Conservation (phyloP, 2,888 invertebrate species). For the Halictus ligatus region DNA sequence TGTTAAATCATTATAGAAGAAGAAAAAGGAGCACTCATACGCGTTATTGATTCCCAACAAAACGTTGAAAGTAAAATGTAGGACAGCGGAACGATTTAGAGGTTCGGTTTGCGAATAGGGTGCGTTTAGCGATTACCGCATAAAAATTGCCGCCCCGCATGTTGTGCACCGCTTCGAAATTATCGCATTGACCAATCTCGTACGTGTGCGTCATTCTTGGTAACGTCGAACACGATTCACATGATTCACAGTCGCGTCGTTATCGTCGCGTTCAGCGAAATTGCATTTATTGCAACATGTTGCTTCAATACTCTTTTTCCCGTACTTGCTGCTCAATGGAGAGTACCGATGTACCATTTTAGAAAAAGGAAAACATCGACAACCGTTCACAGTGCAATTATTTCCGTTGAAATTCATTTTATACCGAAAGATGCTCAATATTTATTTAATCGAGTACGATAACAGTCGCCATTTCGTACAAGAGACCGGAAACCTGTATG, state of each 20-base stretch:
- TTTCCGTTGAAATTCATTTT: too few species aligned
- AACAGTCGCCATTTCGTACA: too few species aligned
- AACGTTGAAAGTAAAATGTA: not conserved
- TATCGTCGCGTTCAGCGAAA: constrained; percentile 6
- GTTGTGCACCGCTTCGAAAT: not conserved
- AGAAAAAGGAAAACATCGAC: not conserved
- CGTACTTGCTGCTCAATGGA: not conserved
- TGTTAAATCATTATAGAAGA: not conserved
- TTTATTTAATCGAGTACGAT: too few species aligned
- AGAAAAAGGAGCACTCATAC: not conserved
- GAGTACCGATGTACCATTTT: not conserved
- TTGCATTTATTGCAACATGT: not conserved
- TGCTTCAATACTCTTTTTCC: not conserved
- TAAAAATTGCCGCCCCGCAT: not conserved
- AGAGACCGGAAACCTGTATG: too few species aligned
- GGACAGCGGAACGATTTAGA: not conserved
- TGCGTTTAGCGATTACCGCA: not conserved
- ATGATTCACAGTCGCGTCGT: constrained; percentile 20
- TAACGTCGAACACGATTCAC: constrained; percentile 11
- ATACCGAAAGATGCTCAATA: too few species aligned
- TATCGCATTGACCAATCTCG: constrained; percentile 13
- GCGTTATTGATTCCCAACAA: not conserved
- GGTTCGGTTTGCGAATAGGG: not conserved
- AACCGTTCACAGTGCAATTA: too few species aligned
- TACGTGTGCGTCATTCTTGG: constrained; percentile 15